Evolutionary conservation across 2,797 vertebrate genomes (phyloP).

Genomic region (Saxicola maurus): DNA sequence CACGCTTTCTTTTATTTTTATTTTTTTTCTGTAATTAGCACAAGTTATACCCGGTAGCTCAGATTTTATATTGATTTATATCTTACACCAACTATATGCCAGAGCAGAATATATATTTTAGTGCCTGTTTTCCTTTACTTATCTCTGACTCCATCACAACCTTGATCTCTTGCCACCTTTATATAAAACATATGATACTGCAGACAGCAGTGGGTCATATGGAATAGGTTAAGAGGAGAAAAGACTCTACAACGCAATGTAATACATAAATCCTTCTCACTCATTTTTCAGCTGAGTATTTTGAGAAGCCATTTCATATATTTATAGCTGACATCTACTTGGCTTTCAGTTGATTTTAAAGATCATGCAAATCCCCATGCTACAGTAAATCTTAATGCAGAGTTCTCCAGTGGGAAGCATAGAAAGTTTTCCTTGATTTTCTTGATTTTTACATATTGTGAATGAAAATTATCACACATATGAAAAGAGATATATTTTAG

Average conservation of each 20-base stretch:
- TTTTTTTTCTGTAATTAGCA: not conserved
- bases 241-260: not conserved
- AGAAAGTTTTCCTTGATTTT: not conserved
- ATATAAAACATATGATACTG: not conserved
- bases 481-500: slow-evolving; percentile 2
- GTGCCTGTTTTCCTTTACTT: not conserved
- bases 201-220: not conserved
- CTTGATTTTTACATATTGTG: not conserved
- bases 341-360: not conserved
- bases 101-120: not conserved
- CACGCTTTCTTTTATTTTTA: not conserved
- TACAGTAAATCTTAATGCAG: not conserved
- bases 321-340: not conserved
- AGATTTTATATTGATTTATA: not conserved
- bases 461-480: not conserved
- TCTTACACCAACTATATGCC: not conserved
- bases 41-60: not conserved
- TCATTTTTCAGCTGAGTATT: not conserved
- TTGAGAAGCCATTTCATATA: not conserved
- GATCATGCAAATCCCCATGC: not conserved
- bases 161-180: not conserved
- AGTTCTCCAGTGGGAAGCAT: not conserved
- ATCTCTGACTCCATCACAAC: not conserved
- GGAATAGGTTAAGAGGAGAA: not conserved
- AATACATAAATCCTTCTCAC: not conserved